A percentile compares a stretch with the other conserved stretches of the same genome.
Evolutionary conservation across 2,113 vertebrate genomes (phyloP).

Genomic region (Saguinus midas): DNA sequence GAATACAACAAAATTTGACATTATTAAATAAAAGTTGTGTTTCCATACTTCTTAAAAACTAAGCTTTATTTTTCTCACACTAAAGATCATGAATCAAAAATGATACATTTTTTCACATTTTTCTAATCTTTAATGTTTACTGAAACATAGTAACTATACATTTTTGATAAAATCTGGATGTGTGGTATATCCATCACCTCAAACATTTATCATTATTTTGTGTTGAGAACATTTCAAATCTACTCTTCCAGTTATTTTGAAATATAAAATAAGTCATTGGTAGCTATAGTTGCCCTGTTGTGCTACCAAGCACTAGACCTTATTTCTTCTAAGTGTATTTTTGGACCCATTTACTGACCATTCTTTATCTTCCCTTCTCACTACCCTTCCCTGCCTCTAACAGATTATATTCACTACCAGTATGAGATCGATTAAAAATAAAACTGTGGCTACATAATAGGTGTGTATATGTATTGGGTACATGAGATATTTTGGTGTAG

Average conservation of each 20-base stretch:
- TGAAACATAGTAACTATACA: too few species aligned
- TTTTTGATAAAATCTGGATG: not conserved
- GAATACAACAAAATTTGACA: slow-evolving; percentile 6
- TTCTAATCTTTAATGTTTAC: not conserved
- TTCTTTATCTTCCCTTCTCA: not conserved
- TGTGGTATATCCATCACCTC: not conserved
- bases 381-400: not conserved
- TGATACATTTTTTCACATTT: not conserved
- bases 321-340: not conserved
- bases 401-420: too few species aligned
- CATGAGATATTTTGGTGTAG: not conserved
- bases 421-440: too few species aligned
- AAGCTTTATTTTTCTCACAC: not conserved
- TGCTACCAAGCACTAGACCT: not conserved
- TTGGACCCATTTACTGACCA: not conserved
- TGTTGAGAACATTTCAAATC: not conserved
- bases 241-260: not conserved
- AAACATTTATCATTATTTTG: not conserved
- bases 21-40: slow-evolving; percentile 60
- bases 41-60: slow-evolving; percentile 34
- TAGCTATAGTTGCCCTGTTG: not conserved
- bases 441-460: too few species aligned
- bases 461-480: not conserved
- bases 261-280: not conserved
- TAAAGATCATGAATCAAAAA: slow-evolving; percentile 36